Conservation (phyloP, 1,140 invertebrate genomes). For the Microplitis mediator region DNA sequence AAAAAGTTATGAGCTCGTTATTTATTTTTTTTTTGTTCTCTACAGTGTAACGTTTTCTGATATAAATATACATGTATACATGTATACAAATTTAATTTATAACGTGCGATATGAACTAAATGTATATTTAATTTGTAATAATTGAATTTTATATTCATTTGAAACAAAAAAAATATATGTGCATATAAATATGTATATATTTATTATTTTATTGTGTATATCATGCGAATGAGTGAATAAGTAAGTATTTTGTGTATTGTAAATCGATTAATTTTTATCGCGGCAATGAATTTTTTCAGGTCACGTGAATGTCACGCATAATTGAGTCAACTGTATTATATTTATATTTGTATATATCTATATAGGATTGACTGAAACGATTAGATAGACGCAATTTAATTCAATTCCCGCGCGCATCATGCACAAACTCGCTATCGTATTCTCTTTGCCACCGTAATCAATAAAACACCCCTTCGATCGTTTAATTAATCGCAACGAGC, state of each 20-base stretch:
- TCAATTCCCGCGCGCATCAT: slow-evolving; percentile 22
- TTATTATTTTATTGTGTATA: not conserved
- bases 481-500: slow-evolving; percentile 22
- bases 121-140: no score
- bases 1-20: not conserved
- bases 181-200: no score
- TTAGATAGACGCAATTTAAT: slow-evolving; percentile 28
- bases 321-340: not conserved
- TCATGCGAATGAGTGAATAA: not conserved
- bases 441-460: slow-evolving; percentile 18
- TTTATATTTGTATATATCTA: not conserved
- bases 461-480: slow-evolving; percentile 7
- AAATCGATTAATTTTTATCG: not conserved
- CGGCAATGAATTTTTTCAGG: slow-evolving; percentile 9
- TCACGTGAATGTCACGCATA: not conserved
- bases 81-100: no score
- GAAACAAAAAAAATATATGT: no score
- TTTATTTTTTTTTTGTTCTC: not conserved
- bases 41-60: no score
- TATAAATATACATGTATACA: no score
- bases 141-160: no score
- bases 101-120: no score
- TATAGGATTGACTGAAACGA: slow-evolving; percentile 5
- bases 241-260: not conserved
- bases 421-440: not conserved